Conservation (phyloP, 2,113 vertebrate genomes). For the Guaruba guarouba region DNA sequence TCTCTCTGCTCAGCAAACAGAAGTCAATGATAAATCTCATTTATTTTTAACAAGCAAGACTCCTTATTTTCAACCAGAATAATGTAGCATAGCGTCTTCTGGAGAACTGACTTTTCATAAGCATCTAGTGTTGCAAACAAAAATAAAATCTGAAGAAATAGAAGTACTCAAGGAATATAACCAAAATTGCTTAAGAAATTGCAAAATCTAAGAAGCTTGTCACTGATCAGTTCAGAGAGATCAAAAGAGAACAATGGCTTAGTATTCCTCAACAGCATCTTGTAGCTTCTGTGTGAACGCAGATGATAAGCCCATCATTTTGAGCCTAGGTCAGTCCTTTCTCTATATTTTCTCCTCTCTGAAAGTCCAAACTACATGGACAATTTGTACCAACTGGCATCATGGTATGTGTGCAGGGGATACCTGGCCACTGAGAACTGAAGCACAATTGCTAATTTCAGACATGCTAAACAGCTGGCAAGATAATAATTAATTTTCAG, state of each 20-base stretch:
- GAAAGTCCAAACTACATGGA: not conserved
- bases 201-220: not conserved
- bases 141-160: not conserved
- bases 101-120: not conserved
- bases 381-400: not conserved
- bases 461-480: not conserved
- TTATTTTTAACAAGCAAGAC: conserved; percentile 29
- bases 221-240: not conserved
- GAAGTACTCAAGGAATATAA: not conserved
- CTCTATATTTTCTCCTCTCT: not conserved
- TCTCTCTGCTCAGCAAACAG: conserved; percentile 13
- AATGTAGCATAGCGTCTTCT: not conserved
- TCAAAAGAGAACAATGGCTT: not conserved
- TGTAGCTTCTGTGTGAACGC: not conserved
- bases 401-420: fast-evolving
- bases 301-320: not conserved
- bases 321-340: not conserved
- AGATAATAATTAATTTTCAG: not conserved
- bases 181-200: conserved; percentile 2
- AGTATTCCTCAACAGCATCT: not conserved
- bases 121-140: not conserved
- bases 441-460: not conserved
- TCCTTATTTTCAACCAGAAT: conserved; percentile 8
- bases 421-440: not conserved
- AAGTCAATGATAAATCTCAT: conserved; percentile 13